Percentiles rank a stretch among this genome's conserved stretches.
These are phyloP conservation scores for Pyxicephalus adspersus DNA, from an alignment of 2,113 vertebrate species.

Conservation along the genomic window DNA sequence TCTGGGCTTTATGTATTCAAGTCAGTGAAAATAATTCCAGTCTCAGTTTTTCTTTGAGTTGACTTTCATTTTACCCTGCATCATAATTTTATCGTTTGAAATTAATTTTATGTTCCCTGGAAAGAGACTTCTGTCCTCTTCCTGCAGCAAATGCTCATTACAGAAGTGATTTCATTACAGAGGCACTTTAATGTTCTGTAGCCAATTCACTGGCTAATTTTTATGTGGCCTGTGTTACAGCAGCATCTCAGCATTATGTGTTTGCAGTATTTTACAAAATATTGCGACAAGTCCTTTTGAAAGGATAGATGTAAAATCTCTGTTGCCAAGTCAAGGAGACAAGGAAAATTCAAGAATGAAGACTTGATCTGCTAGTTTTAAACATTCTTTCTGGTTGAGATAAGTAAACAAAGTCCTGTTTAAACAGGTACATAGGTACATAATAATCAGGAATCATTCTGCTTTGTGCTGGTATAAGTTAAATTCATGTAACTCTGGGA, in stretches of 20 bases:
- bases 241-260: neutral
- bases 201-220: conserved; percentile 18
- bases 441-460: too few relatives aligned
- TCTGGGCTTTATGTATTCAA: neutral
- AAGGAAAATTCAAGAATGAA: too few relatives aligned
- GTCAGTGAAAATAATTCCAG: neutral
- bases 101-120: conserved; percentile 41
- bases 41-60: conserved; percentile 1
- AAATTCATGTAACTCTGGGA: too few relatives aligned
- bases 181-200: conserved; percentile 27
- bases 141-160: conserved; percentile 31
- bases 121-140: conserved; percentile 21
- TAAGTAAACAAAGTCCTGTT: too few relatives aligned
- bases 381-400: too few relatives aligned
- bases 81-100: conserved; percentile 39
- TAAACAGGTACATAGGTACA: too few relatives aligned
- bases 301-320: too few relatives aligned
- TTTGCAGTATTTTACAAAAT: neutral
- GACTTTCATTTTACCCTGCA: conserved; percentile 26
- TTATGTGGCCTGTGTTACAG: neutral
- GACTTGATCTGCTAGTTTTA: too few relatives aligned
- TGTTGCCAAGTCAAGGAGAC: too few relatives aligned
- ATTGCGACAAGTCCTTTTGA: neutral
- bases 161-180: conserved; percentile 44
- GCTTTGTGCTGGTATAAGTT: too few relatives aligned